Evolutionary conservation across 2,888 invertebrate species (phyloP).

Genomic region (Smittia sp.): DNA sequence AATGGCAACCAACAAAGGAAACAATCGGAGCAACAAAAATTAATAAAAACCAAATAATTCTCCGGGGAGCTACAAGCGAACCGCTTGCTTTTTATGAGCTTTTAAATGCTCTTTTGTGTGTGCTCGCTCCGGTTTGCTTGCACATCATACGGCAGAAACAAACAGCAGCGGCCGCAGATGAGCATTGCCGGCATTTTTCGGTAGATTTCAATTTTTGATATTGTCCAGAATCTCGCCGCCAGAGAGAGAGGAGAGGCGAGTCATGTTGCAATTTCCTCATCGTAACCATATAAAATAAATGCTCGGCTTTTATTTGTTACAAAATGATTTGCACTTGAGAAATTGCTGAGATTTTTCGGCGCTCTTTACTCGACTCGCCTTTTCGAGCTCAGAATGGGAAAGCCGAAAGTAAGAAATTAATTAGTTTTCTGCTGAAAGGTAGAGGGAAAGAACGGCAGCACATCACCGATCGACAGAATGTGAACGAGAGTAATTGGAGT

Average conservation of each 20-base stretch:
- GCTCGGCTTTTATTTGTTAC: constrained; percentile 34
- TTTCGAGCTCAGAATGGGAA: neutral
- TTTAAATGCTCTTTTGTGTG: constrained; percentile 25
- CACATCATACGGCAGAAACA: neutral
- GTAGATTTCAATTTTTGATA: constrained; percentile 41
- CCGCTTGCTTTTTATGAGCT: constrained; percentile 31
- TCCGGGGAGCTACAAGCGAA: neutral
- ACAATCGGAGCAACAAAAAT: constrained; percentile 13
- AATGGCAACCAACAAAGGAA: neutral
- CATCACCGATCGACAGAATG: constrained; percentile 14
- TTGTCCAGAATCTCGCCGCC: constrained; percentile 28
- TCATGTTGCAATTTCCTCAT: constrained; percentile 27
- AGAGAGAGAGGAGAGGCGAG: neutral
- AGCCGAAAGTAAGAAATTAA: constrained; percentile 34
- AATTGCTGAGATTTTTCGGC: constrained; percentile 35
- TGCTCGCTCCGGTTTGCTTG: neutral
- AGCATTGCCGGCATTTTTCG: constrained; percentile 32
- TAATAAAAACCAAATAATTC: constrained; percentile 15
- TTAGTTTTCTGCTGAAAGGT: constrained; percentile 32
- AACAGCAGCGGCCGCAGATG: constrained; percentile 20
- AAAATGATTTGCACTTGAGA: constrained; percentile 38
- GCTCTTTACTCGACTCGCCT: neutral
- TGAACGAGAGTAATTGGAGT: constrained; percentile 33
- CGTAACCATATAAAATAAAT: constrained; percentile 37
- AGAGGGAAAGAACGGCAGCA: neutral